Evolutionary conservation across 2,888 invertebrate genomes (phyloP), one percentile per base, ranked within the genome.

Genomic region (Lottia scabra): DNA sequence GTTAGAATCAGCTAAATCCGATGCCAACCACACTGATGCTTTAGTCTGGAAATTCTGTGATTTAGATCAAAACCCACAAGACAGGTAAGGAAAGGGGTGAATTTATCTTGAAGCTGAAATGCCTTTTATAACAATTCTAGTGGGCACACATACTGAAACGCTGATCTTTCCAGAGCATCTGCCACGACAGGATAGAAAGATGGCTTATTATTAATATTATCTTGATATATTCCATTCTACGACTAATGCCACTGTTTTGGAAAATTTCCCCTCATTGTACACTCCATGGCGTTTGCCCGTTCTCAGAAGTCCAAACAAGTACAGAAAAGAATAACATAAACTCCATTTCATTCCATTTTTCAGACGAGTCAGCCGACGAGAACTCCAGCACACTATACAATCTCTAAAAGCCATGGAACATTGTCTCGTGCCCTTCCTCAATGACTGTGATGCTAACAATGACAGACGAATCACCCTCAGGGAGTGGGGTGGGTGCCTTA

Each of bases 31-130:
- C 67, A 78, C 80, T 19, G 81, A 81, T 56, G 98, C 98, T 65
- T 97, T 97, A 81, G 93, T 99, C 81, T 99, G 98, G 98, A 99
- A 99, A 91, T 92, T 91, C 88, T 99, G 99, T 90, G 98, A 99
- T 90, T 93, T 99, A 74, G 98, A 98, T 72, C 72, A 75, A 2
- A 75, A 78, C 38, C 85, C 85, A 3, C 76, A 80, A 43, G 84
- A 85, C 79, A 80, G 81, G 85, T 84, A 70, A n/a, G 65, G 48
- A 6, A n/a, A n/a, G n/a, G n/a, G n/a, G n/a, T n/a, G n/a, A n/a
- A n/a, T n/a, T n/a, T n/a, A n/a, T n/a, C n/a, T n/a, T n/a, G n/a
- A n/a, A n/a, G n/a, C n/a, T n/a, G n/a, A n/a, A n/a, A n/a, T n/a
- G n/a, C n/a, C n/a, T n/a, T n/a, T n/a, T n/a, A n/a, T n/a, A n/a